Evolutionary conservation across 2,888 invertebrate species (phyloP), one percentile per base, ranked within the genome.

Genomic region (Trissoscelio sp.): DNA sequence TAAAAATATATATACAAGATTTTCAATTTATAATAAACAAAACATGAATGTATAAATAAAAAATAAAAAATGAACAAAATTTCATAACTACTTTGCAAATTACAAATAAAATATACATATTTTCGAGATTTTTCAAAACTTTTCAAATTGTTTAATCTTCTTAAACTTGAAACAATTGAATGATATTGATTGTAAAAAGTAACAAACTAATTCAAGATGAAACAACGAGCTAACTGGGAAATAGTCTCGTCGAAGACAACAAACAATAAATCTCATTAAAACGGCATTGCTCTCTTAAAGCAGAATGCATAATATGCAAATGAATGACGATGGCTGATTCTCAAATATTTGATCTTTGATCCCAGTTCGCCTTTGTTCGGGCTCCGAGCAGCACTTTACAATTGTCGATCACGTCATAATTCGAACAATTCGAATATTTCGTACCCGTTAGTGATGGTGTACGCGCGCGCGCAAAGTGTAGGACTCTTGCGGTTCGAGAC

Each of bases 381-480:
- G 11, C 28, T 39, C 28, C 31, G 16, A 3, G 22, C 42, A 24
- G 64, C 37, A 70, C 78, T 78, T 70, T 39, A 51, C 72, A 66
- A 72, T 72, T 58, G 73, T 73, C 67, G 62, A 73, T 60, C 60
- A 46, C 58, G 31, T 66, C 46, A 37, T 73, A 74, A 80, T 77
- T 60, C 77, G 70, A 73, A 77, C 73, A 55, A 77, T 73, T 42
- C 55, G 48, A 69, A 70, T 75, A 70, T 64, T 69, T 70, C 62
- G 69, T 70, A 31, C 24, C 58, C 18, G 53, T 62, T 53, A 20
- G 46, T 24, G 34, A 48, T 18, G 37, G 37, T 31, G 46, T 34
- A 28, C 48, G 14, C 39, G 53, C 48, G 28, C 53, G 51, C 46
- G 42, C 55, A 64, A 57, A 60, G 58, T 74, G 37, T 37, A 51